phyloP scores from a whole-genome alignment of 2,888 invertebrate species.

The Rhyacophila evoluta region DNA sequence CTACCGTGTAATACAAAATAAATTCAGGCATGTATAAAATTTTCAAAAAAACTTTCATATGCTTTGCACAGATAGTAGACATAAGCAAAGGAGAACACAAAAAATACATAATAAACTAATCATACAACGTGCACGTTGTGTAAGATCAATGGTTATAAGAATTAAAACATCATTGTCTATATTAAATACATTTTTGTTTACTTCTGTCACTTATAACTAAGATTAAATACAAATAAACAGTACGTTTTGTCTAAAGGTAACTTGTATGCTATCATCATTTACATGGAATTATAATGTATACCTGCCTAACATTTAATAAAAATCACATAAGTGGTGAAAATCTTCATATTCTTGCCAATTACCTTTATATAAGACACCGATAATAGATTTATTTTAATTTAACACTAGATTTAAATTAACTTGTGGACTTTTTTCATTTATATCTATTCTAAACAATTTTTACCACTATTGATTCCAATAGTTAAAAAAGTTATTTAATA shows the following conservation, averaged over 20 bases:
- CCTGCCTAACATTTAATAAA: neutral
- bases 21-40: too few species aligned
- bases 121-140: too few species aligned
- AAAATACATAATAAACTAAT: too few species aligned
- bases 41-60: too few species aligned
- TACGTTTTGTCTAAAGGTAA: constrained; percentile 23
- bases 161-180: neutral
- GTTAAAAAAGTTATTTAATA: too few species aligned
- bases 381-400: neutral
- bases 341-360: constrained; percentile 13
- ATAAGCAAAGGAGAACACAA: too few species aligned
- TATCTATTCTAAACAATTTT: too few species aligned
- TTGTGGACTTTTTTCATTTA: constrained; percentile 9
- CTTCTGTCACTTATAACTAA: neutral
- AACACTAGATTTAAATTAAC: neutral
- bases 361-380: constrained; percentile 16
- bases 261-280: neutral
- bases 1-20: too few species aligned
- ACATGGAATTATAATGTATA: neutral
- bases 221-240: constrained; percentile 7
- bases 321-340: constrained; percentile 13
- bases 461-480: too few species aligned
- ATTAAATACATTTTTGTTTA: neutral
- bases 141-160: neutral
- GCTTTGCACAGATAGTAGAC: too few species aligned